These are phyloP conservation scores for Enhydra lutris DNA, from an alignment of 2,113 vertebrate genomes.

Conservation along the genomic window DNA sequence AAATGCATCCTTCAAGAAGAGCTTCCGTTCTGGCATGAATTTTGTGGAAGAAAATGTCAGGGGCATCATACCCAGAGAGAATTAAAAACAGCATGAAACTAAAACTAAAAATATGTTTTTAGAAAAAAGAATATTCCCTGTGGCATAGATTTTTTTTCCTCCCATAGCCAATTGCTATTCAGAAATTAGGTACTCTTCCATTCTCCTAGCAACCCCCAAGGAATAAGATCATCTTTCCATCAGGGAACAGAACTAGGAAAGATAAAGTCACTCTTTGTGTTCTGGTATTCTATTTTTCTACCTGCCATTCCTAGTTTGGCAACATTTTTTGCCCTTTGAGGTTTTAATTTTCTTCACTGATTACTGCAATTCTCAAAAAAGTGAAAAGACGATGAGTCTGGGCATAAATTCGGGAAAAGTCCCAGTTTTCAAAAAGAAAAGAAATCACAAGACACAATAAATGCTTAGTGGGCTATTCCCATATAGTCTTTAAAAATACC, in stretches of 20 bases:
- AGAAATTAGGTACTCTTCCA: background rate
- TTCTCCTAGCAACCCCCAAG: background rate
- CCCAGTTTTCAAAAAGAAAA: background rate
- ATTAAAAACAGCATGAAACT: constrained; percentile 36
- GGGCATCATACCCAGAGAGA: background rate
- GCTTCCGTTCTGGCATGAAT: background rate
- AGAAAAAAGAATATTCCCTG: background rate
- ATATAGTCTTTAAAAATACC: background rate
- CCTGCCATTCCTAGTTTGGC: background rate
- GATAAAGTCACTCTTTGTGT: background rate
- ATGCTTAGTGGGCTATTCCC: background rate
- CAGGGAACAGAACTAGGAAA: background rate
- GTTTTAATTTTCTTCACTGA: background rate
- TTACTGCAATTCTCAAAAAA: background rate
- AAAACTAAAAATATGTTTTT: constrained; percentile 22
- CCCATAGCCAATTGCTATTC: background rate
- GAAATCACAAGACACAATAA: background rate
- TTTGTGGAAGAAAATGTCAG: background rate
- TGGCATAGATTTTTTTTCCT: background rate
- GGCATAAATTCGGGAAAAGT: background rate
- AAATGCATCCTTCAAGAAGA: background rate
- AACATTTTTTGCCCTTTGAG: constrained; percentile 7
- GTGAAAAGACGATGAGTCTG: background rate
- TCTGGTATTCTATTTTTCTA: background rate
- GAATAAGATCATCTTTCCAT: background rate